These are phyloP conservation scores for Triplophysa rosa DNA, from an alignment of 2,113 vertebrate genomes.

Conservation along the genomic window DNA sequence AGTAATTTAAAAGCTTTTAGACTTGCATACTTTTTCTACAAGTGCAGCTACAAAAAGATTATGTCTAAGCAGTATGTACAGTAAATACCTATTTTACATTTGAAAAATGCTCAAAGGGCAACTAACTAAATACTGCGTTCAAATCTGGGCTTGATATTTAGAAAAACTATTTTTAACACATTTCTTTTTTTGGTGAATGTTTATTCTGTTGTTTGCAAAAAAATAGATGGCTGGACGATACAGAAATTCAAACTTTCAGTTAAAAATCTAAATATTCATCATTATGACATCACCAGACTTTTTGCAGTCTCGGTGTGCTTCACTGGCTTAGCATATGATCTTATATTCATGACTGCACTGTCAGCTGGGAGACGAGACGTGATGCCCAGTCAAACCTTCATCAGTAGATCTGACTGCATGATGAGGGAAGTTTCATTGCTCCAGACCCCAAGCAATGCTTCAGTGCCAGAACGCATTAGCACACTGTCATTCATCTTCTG, in stretches of 20 bases:
- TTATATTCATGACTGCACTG: neutral
- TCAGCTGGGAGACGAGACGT: slow-evolving; percentile 13
- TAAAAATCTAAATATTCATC: neutral
- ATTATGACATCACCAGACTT: neutral
- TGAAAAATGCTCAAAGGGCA: too few relatives aligned
- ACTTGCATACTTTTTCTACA: too few relatives aligned
- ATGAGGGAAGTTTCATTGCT: slow-evolving; percentile 25
- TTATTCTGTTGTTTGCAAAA: too few relatives aligned
- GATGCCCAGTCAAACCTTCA: slow-evolving; percentile 30
- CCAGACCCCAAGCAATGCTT: slow-evolving; percentile 24
- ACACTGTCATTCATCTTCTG: slow-evolving; percentile 24
- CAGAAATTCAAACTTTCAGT: neutral
- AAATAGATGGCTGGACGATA: neutral
- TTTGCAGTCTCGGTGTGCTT: neutral
- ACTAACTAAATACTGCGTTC: too few relatives aligned
- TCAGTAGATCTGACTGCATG: slow-evolving; percentile 5
- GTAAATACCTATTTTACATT: too few relatives aligned
- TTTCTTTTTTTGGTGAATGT: too few relatives aligned
- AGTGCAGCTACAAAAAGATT: too few relatives aligned
- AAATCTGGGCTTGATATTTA: too few relatives aligned
- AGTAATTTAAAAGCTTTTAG: neutral
- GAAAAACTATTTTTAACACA: too few relatives aligned
- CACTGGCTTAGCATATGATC: neutral
- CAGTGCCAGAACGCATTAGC: slow-evolving; percentile 19
- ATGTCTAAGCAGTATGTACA: too few relatives aligned